A percentile compares a stretch with the other conserved stretches of the same genome.
phyloP scores from a whole-genome alignment of 2,797 vertebrate genomes.

The Leuciscus waleckii region DNA sequence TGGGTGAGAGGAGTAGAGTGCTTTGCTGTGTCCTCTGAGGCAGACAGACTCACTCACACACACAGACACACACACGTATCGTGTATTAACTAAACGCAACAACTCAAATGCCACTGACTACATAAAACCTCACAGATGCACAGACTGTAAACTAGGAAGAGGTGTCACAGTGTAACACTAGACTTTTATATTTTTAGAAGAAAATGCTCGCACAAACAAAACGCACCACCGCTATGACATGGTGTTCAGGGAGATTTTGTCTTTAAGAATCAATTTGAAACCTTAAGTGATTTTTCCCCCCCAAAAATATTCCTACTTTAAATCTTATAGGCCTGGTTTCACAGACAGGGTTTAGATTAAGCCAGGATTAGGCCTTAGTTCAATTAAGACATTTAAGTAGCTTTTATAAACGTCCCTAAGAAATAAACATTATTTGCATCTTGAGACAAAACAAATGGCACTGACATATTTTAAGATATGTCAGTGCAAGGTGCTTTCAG shows the following conservation, averaged over 20 bases:
- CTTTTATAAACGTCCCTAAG: too few species aligned
- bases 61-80: background rate
- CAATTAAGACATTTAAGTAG: too few species aligned
- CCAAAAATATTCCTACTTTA: background rate
- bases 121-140: slow-evolving; percentile 23
- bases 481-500: too few species aligned
- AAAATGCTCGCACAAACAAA: background rate
- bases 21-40: slow-evolving; percentile 48
- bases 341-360: too few species aligned
- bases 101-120: slow-evolving; percentile 4
- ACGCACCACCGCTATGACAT: background rate
- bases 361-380: too few species aligned
- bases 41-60: background rate
- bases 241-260: background rate
- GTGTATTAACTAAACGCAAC: slow-evolving; percentile 22
- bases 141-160: slow-evolving; percentile 1
- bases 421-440: too few species aligned
- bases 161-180: background rate
- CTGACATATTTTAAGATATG: too few species aligned
- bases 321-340: background rate
- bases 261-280: background rate
- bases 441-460: too few species aligned
- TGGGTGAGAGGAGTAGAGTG: slow-evolving; percentile 63
- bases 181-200: background rate
- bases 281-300: background rate